A percentile compares a stretch with the other conserved stretches of the same genome.
phyloP scores from a whole-genome alignment of 1,140 invertebrate genomes.

The Pygmarrhopalites habei region DNA sequence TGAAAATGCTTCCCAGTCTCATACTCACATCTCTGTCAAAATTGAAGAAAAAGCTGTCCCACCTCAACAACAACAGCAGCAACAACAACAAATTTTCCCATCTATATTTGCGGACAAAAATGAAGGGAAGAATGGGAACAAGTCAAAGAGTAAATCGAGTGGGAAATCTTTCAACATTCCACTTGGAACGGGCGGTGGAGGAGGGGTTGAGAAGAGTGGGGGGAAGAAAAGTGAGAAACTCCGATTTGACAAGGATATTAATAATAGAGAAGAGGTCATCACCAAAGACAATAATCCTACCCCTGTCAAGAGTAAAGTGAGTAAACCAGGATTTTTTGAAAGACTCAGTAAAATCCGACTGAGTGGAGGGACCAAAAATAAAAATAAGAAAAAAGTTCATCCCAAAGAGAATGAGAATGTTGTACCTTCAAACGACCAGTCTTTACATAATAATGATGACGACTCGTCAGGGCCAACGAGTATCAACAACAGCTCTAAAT shows the following conservation, averaged over 20 bases:
- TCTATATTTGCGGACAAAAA: constrained; percentile 30
- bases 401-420: constrained; percentile 26
- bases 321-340: constrained; percentile 38
- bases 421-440: not conserved
- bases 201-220: constrained; percentile 20
- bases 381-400: constrained; percentile 36
- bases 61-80: constrained; percentile 6
- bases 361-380: constrained; percentile 26
- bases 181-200: constrained; percentile 14
- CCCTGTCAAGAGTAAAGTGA: constrained; percentile 10
- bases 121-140: constrained; percentile 8
- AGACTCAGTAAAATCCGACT: constrained; percentile 34
- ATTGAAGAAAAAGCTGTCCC: constrained; percentile 22
- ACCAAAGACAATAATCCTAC: not conserved
- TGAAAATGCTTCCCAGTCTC: constrained; percentile 21
- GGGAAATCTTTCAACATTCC: constrained; percentile 20
- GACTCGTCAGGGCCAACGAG: not conserved
- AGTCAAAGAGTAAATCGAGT: not conserved
- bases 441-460: not conserved
- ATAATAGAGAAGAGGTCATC: not conserved
- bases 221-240: not conserved
- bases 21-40: constrained; percentile 30
- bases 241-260: constrained; percentile 7
- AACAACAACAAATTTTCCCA: constrained; percentile 33
- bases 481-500: constrained; percentile 1